These are phyloP conservation scores for Panagrolaimus sp. DNA, from an alignment of 1,140 invertebrate genomes.

Conservation along the genomic window DNA sequence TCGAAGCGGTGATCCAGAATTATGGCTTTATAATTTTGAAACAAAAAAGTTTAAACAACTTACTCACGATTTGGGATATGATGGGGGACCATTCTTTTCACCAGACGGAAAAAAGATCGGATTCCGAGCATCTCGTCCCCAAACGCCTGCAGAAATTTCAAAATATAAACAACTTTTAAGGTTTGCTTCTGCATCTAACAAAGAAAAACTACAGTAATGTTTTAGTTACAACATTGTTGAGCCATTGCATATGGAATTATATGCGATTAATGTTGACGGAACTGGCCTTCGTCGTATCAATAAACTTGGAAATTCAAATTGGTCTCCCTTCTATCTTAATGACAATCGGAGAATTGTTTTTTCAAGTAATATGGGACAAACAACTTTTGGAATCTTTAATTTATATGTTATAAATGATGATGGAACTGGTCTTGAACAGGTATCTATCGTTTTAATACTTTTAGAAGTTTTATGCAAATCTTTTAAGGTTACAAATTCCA, in stretches of 20 bases:
- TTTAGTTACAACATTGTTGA: conserved; percentile 33
- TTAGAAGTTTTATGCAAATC: too few species aligned
- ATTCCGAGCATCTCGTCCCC: conserved; percentile 33
- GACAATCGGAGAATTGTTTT: conserved; percentile 34
- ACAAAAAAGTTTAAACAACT: conserved; percentile 2
- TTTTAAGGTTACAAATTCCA: conserved; percentile 24
- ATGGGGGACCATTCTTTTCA: conserved; percentile 36
- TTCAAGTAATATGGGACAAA: conserved; percentile 36
- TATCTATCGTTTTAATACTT: too few species aligned
- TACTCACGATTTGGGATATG: conserved; percentile 26
- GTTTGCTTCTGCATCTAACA: too few species aligned
- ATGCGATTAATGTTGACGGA: conserved; percentile 31
- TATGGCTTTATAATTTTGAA: conserved; percentile 22
- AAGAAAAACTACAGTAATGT: too few species aligned
- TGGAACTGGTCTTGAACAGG: conserved; percentile 29
- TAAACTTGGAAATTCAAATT: conserved; percentile 32
- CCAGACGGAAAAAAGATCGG: conserved; percentile 35
- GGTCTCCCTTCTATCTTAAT: conserved; percentile 34
- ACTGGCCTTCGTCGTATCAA: conserved; percentile 25
- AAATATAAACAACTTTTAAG: conserved; percentile 37
- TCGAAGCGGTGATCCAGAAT: conserved; percentile 32
- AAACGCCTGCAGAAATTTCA: conserved; percentile 24
- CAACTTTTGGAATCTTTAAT: conserved; percentile 36
- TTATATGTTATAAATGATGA: conserved; percentile 31
- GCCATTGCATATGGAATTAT: conserved; percentile 37